Evolutionary conservation across 2,113 vertebrate genomes (phyloP), one percentile per base, ranked within the genome.

Genomic region (Setophaga kirtlandii): DNA sequence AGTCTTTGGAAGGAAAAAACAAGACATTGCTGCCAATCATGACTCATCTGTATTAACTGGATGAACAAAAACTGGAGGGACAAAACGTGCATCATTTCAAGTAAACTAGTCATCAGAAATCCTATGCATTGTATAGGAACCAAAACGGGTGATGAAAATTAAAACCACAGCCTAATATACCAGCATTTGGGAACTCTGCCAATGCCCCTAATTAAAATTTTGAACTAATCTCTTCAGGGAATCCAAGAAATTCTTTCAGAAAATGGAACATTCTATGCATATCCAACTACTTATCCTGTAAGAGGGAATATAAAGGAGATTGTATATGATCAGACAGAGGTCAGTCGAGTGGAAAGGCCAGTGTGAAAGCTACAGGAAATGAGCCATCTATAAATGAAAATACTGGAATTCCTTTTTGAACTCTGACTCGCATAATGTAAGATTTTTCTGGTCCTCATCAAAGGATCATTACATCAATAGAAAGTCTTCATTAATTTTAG

Each of bases 311-410:
- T 49, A 82, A 77, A 62, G 37, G 71, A 91, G 95, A 88, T 59
- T 69, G 83, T 93, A 89, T 56, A 77, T 4, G 24, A 94, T 96
- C 96, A 96, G 94, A 89, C 90, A 93, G 92, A 96, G 90, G 90
- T 84, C 94, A 92, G 58, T 92, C 52, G 10, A 95, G 90, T 95
- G 93, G 90, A 96, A 96, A 96, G 96, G 90, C 95, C 94, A 95
- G 92, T 89, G 80, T 95, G 92, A 92, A 94, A 89, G 88, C 93
- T 90, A 87, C 90, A 96, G 92, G 94, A 96, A 96, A 96, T 94
- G 83, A 95, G 62, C 41, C 77, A 95, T 93, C 68, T 84, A 58
- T 93, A 83, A 88, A 95, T 70, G 91, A 93, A 92, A 90, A 92
- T 89, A 89, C 44, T 87, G 90, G 69, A 89, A 84, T 65, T 92